Evolutionary conservation across 2,888 invertebrate species (phyloP).

Genomic region (Lasius fuliginosus): DNA sequence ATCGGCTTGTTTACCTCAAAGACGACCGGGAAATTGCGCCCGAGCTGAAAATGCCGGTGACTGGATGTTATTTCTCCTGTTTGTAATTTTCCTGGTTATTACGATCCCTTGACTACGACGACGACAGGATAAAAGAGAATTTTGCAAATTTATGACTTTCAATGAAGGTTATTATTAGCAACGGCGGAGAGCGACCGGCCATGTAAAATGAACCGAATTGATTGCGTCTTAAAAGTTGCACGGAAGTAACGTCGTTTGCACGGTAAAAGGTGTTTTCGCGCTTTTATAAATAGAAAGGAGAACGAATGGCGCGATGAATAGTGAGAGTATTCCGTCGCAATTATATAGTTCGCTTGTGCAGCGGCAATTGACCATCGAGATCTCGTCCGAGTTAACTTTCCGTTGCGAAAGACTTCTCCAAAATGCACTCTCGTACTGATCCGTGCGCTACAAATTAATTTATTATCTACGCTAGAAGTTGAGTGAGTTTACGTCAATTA

Average conservation of each 20-base stretch:
- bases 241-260: constrained; percentile 14
- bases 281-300: constrained; percentile 37
- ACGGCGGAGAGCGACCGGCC: background rate
- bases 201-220: constrained; percentile 42
- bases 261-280: constrained; percentile 6
- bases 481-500: constrained; percentile 26
- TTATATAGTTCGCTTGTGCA: constrained; percentile 15
- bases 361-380: constrained; percentile 18
- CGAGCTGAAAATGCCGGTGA: constrained; percentile 24
- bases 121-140: constrained; percentile 14
- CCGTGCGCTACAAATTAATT: constrained; percentile 38
- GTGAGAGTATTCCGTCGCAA: constrained; percentile 17
- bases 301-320: constrained; percentile 16
- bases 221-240: constrained; percentile 39
- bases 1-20: constrained; percentile 56
- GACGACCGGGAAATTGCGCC: constrained; percentile 41
- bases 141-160: constrained; percentile 51
- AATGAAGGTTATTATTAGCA: constrained; percentile 45
- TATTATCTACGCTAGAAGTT: constrained; percentile 32
- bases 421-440: constrained; percentile 36
- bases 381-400: constrained; percentile 12
- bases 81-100: constrained; percentile 49
- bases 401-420: constrained; percentile 18
- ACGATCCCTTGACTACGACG: constrained; percentile 23
- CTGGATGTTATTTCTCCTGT: constrained; percentile 43